These are phyloP conservation scores for Drosophila equinoxialis DNA, from an alignment of 1,140 invertebrate species.

Conservation along the genomic window DNA sequence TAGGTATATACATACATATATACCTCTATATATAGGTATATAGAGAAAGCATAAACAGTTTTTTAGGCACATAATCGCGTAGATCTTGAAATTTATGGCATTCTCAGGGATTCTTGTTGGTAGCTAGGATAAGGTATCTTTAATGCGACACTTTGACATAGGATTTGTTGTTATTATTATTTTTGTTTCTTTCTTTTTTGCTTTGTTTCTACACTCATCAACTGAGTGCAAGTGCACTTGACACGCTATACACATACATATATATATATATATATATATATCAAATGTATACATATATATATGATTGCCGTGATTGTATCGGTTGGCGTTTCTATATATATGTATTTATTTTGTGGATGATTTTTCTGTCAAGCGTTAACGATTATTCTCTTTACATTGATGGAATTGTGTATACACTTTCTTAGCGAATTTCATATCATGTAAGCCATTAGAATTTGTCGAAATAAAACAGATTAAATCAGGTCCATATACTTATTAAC, in stretches of 20 bases:
- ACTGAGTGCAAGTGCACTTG: slow-evolving; percentile 58
- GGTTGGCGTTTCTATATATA: too few relatives aligned
- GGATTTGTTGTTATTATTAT: slow-evolving; percentile 4
- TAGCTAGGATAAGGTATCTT: background rate
- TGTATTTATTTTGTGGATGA: background rate
- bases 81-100: too few relatives aligned
- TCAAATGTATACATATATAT: background rate
- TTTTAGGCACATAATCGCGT: too few relatives aligned
- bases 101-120: too few relatives aligned
- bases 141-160: background rate
- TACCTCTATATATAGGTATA: too few relatives aligned
- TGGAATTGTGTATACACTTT: background rate
- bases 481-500: too few relatives aligned
- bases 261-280: slow-evolving; percentile 7
- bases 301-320: slow-evolving; percentile 11
- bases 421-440: background rate
- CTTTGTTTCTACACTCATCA: slow-evolving; percentile 34
- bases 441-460: background rate
- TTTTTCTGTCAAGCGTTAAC: background rate
- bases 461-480: too few relatives aligned
- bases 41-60: too few relatives aligned
- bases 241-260: background rate
- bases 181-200: slow-evolving; percentile 29
- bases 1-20: too few relatives aligned
- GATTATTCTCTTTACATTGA: background rate